A percentile compares a stretch with the other conserved stretches of the same genome.
Conservation (phyloP, 2,888 invertebrate species). For the Coenonympha glycerion region DNA sequence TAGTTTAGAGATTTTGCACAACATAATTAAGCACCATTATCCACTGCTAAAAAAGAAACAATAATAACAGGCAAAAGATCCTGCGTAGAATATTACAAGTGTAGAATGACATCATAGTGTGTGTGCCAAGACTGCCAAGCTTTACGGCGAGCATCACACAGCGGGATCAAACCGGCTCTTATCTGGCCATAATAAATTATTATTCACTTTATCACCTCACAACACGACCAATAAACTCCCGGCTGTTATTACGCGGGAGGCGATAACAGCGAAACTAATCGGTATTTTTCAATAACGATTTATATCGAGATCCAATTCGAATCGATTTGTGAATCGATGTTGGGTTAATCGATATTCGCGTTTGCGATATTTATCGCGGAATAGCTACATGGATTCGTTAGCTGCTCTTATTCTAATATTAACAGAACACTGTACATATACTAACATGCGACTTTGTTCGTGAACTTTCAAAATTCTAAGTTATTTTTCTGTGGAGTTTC, state of each 20-base stretch:
- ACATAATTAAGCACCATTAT: too few relatives aligned
- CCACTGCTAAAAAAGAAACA: too few relatives aligned
- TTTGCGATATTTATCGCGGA: slow-evolving; percentile 8
- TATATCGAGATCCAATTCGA: slow-evolving; percentile 28
- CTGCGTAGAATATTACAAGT: too few relatives aligned
- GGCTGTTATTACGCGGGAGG: slow-evolving; percentile 60
- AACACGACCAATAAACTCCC: slow-evolving; percentile 66
- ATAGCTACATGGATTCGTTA: slow-evolving; percentile 13
- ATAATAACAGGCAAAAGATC: too few relatives aligned
- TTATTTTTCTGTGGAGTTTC: too few relatives aligned
- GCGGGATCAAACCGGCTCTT: slow-evolving; percentile 50
- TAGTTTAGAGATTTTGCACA: too few relatives aligned
- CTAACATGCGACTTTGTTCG: not conserved
- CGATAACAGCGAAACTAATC: slow-evolving; percentile 57
- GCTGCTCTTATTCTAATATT: slow-evolving; percentile 1
- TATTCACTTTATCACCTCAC: slow-evolving; percentile 69
- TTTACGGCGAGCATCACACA: slow-evolving; percentile 42
- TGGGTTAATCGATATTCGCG: slow-evolving; percentile 13
- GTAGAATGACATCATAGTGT: not conserved
- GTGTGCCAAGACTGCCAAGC: not conserved
- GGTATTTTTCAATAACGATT: slow-evolving; percentile 38
- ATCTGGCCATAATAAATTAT: slow-evolving; percentile 69
- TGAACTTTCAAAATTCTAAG: not conserved
- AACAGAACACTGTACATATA: not conserved
- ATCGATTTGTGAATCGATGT: slow-evolving; percentile 21